Conservation (phyloP, 1,140 invertebrate species). For the Drosophila navojoa region DNA sequence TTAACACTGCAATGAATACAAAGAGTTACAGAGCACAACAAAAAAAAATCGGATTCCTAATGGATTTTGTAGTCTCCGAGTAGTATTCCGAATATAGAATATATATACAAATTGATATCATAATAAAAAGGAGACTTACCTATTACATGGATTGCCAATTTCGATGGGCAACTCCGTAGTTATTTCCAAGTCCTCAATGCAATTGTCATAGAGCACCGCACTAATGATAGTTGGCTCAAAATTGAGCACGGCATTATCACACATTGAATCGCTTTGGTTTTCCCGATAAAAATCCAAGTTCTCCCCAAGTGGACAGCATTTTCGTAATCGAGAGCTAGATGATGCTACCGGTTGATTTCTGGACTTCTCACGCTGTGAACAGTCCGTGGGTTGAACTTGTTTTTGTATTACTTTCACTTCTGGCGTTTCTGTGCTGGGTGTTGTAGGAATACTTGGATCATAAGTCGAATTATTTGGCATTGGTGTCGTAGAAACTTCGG, state of each 20-base stretch:
- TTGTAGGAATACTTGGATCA: neutral
- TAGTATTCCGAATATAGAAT: too few species aligned
- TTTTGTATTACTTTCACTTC: conserved; percentile 11
- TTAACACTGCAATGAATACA: conserved; percentile 49
- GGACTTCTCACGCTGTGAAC: conserved; percentile 70
- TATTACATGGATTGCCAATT: conserved; percentile 82
- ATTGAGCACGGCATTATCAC: conserved; percentile 54
- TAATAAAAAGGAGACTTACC: conserved; percentile 50
- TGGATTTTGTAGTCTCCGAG: too few species aligned
- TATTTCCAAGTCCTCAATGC: conserved; percentile 76
- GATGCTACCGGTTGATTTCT: conserved; percentile 53
- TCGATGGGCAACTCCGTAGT: conserved; percentile 49
- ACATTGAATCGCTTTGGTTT: conserved; percentile 69
- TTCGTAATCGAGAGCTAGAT: conserved; percentile 57
- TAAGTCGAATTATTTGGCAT: neutral
- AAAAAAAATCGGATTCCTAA: neutral
- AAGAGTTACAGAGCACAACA: conserved; percentile 32
- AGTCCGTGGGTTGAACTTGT: conserved; percentile 51
- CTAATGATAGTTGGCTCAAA: conserved; percentile 70
- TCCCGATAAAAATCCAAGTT: conserved; percentile 70
- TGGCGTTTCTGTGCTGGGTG: conserved; percentile 1
- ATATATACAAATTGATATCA: too few species aligned
- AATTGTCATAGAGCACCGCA: conserved; percentile 75
- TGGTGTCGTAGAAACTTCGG: neutral
- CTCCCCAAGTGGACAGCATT: conserved; percentile 78